Evolutionary conservation across 2,888 invertebrate genomes (phyloP), one percentile per base, ranked within the genome.

Genomic region (Tetanocera ferruginea): DNA sequence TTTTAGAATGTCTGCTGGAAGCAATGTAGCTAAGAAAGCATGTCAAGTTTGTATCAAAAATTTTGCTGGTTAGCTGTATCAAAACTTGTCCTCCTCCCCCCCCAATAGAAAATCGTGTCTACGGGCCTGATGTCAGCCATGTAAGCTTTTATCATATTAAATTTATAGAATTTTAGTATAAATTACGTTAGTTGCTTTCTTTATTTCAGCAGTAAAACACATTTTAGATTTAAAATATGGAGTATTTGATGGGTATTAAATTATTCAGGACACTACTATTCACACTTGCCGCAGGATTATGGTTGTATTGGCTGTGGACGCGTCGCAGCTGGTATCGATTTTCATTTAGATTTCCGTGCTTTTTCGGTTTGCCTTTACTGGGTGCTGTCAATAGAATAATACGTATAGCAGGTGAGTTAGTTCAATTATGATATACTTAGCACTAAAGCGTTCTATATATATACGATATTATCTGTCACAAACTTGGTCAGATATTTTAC

Each of bases 241-340:
- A 60, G 8, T 17, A 1, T 1, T 43, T 43, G 43, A 6, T 3
- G 11, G 14, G 2, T 11, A 9, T n/a, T 5, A 57, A 71, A 19
- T 23, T 71, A 17, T 43, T 67, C 14, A 77, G 62, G 37, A 23
- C 25, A 28, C 19, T 75, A 17, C 23, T 79, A 9, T 3, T 76
- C 8, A 3, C 23, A 43, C 14, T 60, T n/a, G 25, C 51, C 9
- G 37, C 78, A n/a, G 34, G 78, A 60, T 73, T 82, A 9, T 81
- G 80, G 80, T 9, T 78, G 14, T 75, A 70, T 51, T 81, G 81
- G 81, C 31, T 82, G 55, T 82, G 81, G 81, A 76, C 76, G 11
- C 74, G 80, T 19, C 66, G 78, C 5, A 11, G 43, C 31, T 66
- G 79, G 23, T 82, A 82, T 55, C 66, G 52, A 8, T 82, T 82